Base-by-base conservation (phyloP, 2,113 vertebrate species). In the Pica pica region DNA sequence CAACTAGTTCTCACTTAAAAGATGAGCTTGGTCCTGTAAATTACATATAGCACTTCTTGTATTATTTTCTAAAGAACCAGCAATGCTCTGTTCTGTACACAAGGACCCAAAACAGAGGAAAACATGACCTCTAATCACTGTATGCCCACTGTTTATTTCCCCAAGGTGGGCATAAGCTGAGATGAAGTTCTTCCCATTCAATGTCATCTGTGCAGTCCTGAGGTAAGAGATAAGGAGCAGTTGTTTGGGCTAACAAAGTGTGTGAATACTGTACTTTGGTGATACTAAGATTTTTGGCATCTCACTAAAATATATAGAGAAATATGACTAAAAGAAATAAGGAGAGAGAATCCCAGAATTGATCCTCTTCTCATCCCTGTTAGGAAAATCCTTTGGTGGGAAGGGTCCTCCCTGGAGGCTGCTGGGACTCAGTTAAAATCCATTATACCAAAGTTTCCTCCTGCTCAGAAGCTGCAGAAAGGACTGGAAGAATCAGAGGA, bases 361-460 rank as follows among this genome's bases (percentile, higher is more conserved):
- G 30, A 60, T 77, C 6, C 2, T 23, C 17, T 69, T 73, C 9
- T 35, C 18, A 35, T 1, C 7, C 14, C 6, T 64, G 33, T 63
- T 23, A 49, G 31, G 44, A 79, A 78, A 94, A 55, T 3, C 13
- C 7, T 56, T n/a, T 33, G 30, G 3, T 37, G 23, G 3, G 10
- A 80, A 3, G 2, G 7, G 1, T 3, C 1, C 8, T 53, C 57
- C 3, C 16, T 75, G n/a, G n/a, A 78, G 31, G 4, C n/a, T 74
- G 41, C 44, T 83, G 30, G 21, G 31, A 31, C 11, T 89, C 39
- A 11, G 31, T 13, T 33, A 92, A 87, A 86, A 73, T 21, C 41
- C 23, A 10, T 65, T 17, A 5, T 37, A 14, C 19, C 57, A 78
- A 52, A 53, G 2, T 46, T 68, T 26, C 31, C 39, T 16, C 17